phyloP scores from a whole-genome alignment of 2,888 invertebrate species.

The Lysandra bellargus region DNA sequence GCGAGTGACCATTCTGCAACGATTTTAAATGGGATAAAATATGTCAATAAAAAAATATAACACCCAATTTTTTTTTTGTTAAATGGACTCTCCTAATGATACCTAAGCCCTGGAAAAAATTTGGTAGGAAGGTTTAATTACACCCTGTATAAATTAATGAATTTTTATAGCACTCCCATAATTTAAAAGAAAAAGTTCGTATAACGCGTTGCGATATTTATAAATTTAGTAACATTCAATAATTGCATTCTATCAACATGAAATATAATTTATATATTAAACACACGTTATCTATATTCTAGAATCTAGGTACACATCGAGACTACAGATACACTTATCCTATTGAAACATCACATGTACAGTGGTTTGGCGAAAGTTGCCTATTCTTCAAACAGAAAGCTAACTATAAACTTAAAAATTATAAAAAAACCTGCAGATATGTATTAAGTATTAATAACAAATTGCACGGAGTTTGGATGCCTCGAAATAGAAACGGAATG shows the following conservation, averaged over 20 bases:
- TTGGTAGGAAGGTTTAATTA: no score
- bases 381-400: neutral
- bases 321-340: constrained; percentile 15
- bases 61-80: no score
- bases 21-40: no score
- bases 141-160: no score
- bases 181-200: neutral
- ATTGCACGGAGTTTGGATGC: neutral
- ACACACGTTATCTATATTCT: constrained; percentile 9
- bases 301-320: neutral
- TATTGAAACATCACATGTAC: neutral
- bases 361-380: constrained; percentile 3
- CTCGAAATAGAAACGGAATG: neutral
- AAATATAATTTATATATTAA: constrained; percentile 33
- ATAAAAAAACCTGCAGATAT: neutral
- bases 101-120: no score
- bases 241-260: constrained; percentile 29
- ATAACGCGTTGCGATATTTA: constrained; percentile 14
- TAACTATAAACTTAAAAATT: neutral
- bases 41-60: no score
- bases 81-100: no score
- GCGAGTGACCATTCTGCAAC: no score
- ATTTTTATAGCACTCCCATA: neutral
- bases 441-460: neutral
- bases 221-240: constrained; percentile 34